Evolutionary conservation across 2,888 invertebrate species (phyloP).

Genomic region (Candidula unifasciata): DNA sequence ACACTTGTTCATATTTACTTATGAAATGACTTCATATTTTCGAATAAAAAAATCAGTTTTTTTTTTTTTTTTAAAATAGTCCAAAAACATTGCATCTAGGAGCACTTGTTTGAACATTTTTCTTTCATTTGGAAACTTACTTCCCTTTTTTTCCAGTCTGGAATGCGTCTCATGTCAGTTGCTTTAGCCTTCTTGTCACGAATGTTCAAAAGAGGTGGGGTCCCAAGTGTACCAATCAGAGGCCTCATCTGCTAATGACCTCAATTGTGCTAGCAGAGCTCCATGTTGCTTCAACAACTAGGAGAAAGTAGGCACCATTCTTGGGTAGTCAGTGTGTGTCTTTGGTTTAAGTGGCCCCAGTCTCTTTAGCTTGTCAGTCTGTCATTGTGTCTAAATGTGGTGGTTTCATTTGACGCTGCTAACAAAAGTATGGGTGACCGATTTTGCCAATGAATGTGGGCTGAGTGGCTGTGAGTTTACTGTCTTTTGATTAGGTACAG

Average conservation of each 20-base stretch:
- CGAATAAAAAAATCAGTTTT: too few species aligned
- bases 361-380: not conserved
- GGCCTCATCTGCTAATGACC: conserved; percentile 33
- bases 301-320: not conserved
- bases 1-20: too few species aligned
- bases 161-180: conserved; percentile 3
- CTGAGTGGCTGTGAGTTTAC: too few species aligned
- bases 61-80: too few species aligned
- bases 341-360: not conserved
- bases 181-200: conserved; percentile 19
- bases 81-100: too few species aligned
- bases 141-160: not conserved
- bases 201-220: conserved; percentile 22
- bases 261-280: conserved; percentile 23
- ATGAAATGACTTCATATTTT: too few species aligned
- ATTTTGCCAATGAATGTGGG: too few species aligned
- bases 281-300: not conserved
- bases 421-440: conserved; percentile 1
- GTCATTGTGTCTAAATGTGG: not conserved
- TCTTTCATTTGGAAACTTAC: too few species aligned
- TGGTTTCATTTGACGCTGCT: not conserved
- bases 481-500: too few species aligned
- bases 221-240: conserved; percentile 34
- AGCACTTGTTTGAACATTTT: too few species aligned
- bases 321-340: not conserved